Base-by-base conservation (phyloP, 2,888 invertebrate genomes). In the Mystacides longicornis region DNA sequence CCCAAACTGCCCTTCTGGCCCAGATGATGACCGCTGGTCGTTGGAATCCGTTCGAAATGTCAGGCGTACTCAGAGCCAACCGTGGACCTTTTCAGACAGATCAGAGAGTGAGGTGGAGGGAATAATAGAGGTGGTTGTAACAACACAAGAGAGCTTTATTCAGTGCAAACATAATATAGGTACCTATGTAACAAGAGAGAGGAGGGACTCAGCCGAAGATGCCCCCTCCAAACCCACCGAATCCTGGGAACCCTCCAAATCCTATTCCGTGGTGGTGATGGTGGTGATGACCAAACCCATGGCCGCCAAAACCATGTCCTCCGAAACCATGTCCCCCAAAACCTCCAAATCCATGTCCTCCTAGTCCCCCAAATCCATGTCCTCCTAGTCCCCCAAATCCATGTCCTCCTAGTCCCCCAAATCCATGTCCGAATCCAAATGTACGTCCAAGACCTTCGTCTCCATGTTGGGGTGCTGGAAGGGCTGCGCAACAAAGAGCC, bases 321-420 rank as follows among this genome's bases (percentile, higher is more conserved):
- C 50, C 50, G 18, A 20, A 18, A 14, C 55, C 55, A 16, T 50
- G 49, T 2, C 55, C 54, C 1, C 53, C 49, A 14, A 21, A 43
- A 20, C 51, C 51, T 2, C 55, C 55, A 31, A 23, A 47, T 18
- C 55, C 55, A 20, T 23, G 37, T 7, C 45, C 43, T 9, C 53
- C 47, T 19, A 20, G 31, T 16, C 42, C 33, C 2, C 42, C 20
- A 23, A 51, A 45, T 22, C 55, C 55, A 47, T 52, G 27, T 22
- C 52, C 46, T 23, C 50, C 50, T 14, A 20, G 49, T 2, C 55
- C 54, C 1, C 53, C 49, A 14, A 21, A 43, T 19, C 51, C 51
- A 2, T 51, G 51, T 22, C 19, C 31, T 18, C 55, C 55, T 19
- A 20, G 37, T 7, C 45, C 43, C 2, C 51, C 55, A 51, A 21